These are phyloP conservation scores for Dendrolimus houi DNA, from an alignment of 2,888 invertebrate species.

Conservation along the genomic window DNA sequence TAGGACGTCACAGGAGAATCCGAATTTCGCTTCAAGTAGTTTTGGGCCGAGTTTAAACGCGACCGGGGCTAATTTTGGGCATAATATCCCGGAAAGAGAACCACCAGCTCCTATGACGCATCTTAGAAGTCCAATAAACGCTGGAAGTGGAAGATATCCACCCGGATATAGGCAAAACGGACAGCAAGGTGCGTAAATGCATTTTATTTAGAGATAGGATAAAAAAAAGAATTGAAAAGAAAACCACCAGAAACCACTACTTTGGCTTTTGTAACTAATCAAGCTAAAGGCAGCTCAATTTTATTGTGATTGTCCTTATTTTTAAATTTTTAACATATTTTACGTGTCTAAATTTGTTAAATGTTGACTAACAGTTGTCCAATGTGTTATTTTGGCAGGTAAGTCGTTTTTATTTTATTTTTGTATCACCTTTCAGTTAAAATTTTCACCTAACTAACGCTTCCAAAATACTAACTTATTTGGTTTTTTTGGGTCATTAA, in stretches of 20 bases:
- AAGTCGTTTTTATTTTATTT: constrained; percentile 44
- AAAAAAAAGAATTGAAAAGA: constrained; percentile 19
- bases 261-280: constrained; percentile 65
- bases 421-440: constrained; percentile 20
- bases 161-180: constrained; percentile 65
- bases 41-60: constrained; percentile 68
- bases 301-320: constrained; percentile 30
- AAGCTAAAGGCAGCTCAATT: constrained; percentile 65
- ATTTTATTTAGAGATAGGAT: constrained; percentile 48
- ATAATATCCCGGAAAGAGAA: constrained; percentile 59
- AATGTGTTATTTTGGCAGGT: constrained; percentile 28
- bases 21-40: constrained; percentile 53
- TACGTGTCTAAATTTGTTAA: too few species aligned
- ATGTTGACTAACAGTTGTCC: too few species aligned
- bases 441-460: constrained; percentile 41
- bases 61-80: constrained; percentile 55
- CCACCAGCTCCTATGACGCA: constrained; percentile 68
- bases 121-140: constrained; percentile 56
- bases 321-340: not conserved
- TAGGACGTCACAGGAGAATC: constrained; percentile 65
- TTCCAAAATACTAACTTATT: constrained; percentile 35
- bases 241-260: constrained; percentile 63
- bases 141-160: constrained; percentile 65
- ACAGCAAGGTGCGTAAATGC: constrained; percentile 71
- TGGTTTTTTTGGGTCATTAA: constrained; percentile 34